These are phyloP conservation scores for Mylabris sibirica DNA, from an alignment of 2,888 invertebrate species.

Conservation along the genomic window DNA sequence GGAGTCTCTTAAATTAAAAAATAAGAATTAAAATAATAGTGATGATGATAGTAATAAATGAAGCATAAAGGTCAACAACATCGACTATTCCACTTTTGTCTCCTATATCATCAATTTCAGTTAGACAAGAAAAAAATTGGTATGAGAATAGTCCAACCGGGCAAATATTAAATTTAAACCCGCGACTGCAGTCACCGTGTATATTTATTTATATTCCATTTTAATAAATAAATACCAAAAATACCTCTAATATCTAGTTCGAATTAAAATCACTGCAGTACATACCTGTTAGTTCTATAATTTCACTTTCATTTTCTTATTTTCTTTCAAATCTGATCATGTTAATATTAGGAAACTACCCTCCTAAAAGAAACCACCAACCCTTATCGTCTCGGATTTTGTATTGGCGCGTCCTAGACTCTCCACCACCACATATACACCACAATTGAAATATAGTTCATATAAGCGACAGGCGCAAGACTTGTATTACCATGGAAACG, in stretches of 20 bases:
- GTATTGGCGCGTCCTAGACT: constrained; percentile 1
- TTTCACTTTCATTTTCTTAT: not conserved
- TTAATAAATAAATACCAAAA: not conserved
- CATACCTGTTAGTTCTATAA: not conserved
- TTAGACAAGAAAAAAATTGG: not conserved
- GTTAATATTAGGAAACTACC: not conserved
- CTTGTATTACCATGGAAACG: constrained; percentile 28
- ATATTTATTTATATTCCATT: not conserved
- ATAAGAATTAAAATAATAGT: not conserved
- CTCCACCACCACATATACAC: not conserved
- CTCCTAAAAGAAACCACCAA: not conserved
- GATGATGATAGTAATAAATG: not conserved
- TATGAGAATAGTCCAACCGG: not conserved
- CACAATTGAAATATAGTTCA: not conserved
- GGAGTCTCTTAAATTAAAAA: not conserved
- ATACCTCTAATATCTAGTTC: not conserved
- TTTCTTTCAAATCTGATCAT: not conserved
- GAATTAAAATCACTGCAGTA: not conserved
- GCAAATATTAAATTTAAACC: constrained; percentile 1
- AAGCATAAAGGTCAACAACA: not conserved
- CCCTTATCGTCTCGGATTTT: not conserved
- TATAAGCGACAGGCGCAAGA: constrained; percentile 15
- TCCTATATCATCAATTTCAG: not conserved
- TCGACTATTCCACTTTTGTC: not conserved
- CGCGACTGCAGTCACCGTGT: not conserved